A percentile compares a stretch with the other conserved stretches of the same genome.
Evolutionary conservation across 2,888 invertebrate genomes (phyloP).

Genomic region (Epistrophella euchroma): DNA sequence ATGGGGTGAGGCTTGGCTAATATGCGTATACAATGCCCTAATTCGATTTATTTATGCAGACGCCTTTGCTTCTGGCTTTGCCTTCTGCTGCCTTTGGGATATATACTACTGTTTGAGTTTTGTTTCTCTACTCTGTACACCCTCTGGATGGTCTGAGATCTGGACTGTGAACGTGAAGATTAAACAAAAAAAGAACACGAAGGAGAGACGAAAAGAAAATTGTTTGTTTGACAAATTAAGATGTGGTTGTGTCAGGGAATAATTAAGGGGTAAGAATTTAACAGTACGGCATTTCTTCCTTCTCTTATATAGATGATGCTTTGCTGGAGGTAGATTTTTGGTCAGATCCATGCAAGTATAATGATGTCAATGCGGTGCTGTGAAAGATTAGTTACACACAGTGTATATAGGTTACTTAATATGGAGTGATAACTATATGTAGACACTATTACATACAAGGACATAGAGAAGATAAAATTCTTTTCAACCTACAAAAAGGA

Average conservation of each 20-base stretch:
- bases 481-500: neutral
- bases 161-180: neutral
- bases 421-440: neutral
- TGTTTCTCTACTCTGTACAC: neutral
- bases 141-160: neutral
- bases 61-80: slow-evolving; percentile 34
- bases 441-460: neutral
- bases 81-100: slow-evolving; percentile 16
- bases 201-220: slow-evolving; percentile 35
- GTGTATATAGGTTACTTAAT: neutral
- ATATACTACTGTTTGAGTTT: slow-evolving; percentile 33
- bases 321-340: neutral
- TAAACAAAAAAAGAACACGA: slow-evolving; percentile 10
- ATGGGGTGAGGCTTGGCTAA: slow-evolving; percentile 45
- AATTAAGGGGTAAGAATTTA: slow-evolving; percentile 44
- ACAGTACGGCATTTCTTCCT: neutral
- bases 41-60: slow-evolving; percentile 73
- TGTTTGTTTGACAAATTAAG: slow-evolving; percentile 58
- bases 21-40: slow-evolving; percentile 65
- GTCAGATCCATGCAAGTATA: slow-evolving; percentile 4
- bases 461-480: neutral
- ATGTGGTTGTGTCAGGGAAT: slow-evolving; percentile 44
- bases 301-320: neutral
- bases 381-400: slow-evolving; percentile 18
- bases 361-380: slow-evolving; percentile 35